A percentile compares a stretch with the other conserved stretches of the same genome.
Conservation (phyloP, 2,888 invertebrate species). For the Phalera bucephala region DNA sequence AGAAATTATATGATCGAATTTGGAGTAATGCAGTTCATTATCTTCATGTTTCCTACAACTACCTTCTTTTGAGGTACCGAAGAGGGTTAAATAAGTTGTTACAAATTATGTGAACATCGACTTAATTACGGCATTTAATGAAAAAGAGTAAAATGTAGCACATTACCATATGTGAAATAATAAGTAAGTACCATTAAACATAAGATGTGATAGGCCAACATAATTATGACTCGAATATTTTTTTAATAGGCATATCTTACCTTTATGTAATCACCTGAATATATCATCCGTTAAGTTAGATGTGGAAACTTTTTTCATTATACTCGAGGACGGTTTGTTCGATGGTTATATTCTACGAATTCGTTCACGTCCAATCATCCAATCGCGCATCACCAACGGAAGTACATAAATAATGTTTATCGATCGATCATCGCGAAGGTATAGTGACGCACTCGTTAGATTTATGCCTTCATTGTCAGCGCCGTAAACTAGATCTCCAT, state of each 20-base stretch:
- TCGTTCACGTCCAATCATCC: slow-evolving; percentile 53
- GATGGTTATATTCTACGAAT: slow-evolving; percentile 49
- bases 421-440: slow-evolving; percentile 77
- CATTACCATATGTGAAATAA: too few relatives aligned
- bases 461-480: slow-evolving; percentile 81
- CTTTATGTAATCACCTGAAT: background rate
- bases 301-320: background rate
- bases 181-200: too few relatives aligned
- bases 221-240: too few relatives aligned
- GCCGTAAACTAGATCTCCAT: slow-evolving; percentile 82
- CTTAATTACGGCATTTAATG: too few relatives aligned
- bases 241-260: too few relatives aligned
- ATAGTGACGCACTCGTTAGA: slow-evolving; percentile 75
- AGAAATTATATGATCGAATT: slow-evolving; percentile 7
- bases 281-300: background rate
- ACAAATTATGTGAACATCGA: too few relatives aligned
- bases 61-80: too few relatives aligned
- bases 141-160: too few relatives aligned
- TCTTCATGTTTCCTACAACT: background rate
- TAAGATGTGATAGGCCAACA: too few relatives aligned
- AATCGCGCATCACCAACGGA: slow-evolving; percentile 64
- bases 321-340: slow-evolving; percentile 20
- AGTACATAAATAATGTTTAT: slow-evolving; percentile 82
- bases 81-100: too few relatives aligned
- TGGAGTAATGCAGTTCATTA: background rate